These are phyloP conservation scores for Caenorhabditis elegans DNA, from an alignment of 1,140 invertebrate genomes.

Conservation along the genomic window WBcel235 BX284605.5:8013001-8013500, in stretches of 20 bases:
- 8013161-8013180: slow-evolving; percentile 31
- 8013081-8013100: slow-evolving; percentile 36
- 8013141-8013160: slow-evolving; percentile 8
- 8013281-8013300: background rate
- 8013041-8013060: slow-evolving; percentile 35
- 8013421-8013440: background rate
- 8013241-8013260: slow-evolving; percentile 29
- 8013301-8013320: slow-evolving; percentile 9
- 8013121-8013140: slow-evolving; percentile 1
- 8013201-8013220: background rate
- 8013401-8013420: slow-evolving; percentile 20
- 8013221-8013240: slow-evolving; percentile 25
- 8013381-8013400: slow-evolving; percentile 26
- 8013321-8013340: slow-evolving; percentile 35
- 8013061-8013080: slow-evolving; percentile 40
- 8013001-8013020: background rate
- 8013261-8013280: slow-evolving; percentile 26
- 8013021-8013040: slow-evolving; percentile 10
- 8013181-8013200: slow-evolving; percentile 31
- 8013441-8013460: background rate
- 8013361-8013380: slow-evolving; percentile 38
- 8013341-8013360: slow-evolving; percentile 23
- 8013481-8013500: background rate
- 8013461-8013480: background rate
- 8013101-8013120: background rate